Evolutionary conservation across 2,113 vertebrate species (phyloP), one percentile per base, ranked within the genome.

Genomic region (Carassius carassius): DNA sequence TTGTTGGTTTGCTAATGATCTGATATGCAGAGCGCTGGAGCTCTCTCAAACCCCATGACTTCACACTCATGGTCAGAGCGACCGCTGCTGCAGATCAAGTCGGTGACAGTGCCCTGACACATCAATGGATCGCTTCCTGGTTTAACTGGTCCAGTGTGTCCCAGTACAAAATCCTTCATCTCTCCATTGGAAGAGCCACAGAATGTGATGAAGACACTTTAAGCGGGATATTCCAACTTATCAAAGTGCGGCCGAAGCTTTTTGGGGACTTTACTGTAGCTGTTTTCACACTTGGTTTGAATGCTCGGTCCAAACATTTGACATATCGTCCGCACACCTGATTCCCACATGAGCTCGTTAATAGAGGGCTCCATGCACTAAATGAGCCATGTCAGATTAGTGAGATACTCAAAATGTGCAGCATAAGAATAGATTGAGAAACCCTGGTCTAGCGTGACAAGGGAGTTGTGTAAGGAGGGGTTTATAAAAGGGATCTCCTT

Each of bases 1-100:
- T 89, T 86, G 69, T 58, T 60, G 78, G 81, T 76, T 62, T 70
- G 60, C 86, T 87, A 88, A 87, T 87, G 86, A 89, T 90, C 83
- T 83, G 84, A 92, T 87, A 84, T 82, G 80, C 2, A 9, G 86
- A 75, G 41, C 78, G 35, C 86, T 90, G 89, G 90, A 90, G 85
- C 75, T 69, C 78, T 86, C 79, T 85, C 81, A 74, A 25, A 83
- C 88, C 67, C 89, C 89, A 77, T 87, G 88, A 86, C 84, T 84
- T 91, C 86, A 88, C 85, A 81, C 44, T 83, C 67, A n/a, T 2
- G 85, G 49, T 58, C 41, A 13, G 41, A 77, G 4, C 56, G 23
- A 80, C 51, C 49, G 19, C 85, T 60, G 54, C 12, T 74, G 74
- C 19, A 14, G 82, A 29, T 78, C 17, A 69, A 69, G 79, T 73